Conservation (phyloP, 2,797 vertebrate species). For the Aeoliscus strigatus region DNA sequence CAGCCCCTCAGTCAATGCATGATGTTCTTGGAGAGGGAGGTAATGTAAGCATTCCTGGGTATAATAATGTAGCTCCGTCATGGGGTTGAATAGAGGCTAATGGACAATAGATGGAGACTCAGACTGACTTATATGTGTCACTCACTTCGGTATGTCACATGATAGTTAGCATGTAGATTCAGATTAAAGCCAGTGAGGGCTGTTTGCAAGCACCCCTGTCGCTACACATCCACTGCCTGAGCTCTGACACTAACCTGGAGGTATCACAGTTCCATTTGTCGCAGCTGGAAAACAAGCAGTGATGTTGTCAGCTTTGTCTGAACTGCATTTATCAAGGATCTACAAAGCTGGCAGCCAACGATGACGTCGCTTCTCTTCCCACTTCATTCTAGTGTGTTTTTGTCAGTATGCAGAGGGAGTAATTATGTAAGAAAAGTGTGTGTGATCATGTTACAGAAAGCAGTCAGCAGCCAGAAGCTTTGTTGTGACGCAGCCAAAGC, state of each 20-base stretch:
- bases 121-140: no score
- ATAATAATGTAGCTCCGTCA: slow-evolving; percentile 9
- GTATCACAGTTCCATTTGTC: background rate
- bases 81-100: slow-evolving; percentile 8
- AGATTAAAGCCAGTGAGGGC: no score
- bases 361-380: slow-evolving; percentile 2
- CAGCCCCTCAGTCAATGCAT: slow-evolving; percentile 27
- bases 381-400: slow-evolving; percentile 3
- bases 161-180: background rate
- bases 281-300: background rate
- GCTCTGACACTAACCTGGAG: background rate
- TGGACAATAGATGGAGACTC: slow-evolving; percentile 5
- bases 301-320: background rate
- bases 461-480: slow-evolving; percentile 37
- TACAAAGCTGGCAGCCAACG: slow-evolving; percentile 1
- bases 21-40: slow-evolving; percentile 22
- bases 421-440: slow-evolving; percentile 29
- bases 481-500: slow-evolving; percentile 36
- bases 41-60: slow-evolving; percentile 32
- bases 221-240: no score
- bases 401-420: slow-evolving; percentile 12
- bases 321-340: background rate
- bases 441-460: slow-evolving; percentile 24
- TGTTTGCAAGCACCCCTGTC: no score
- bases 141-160: background rate